These are phyloP conservation scores for Nannoperca australis DNA, from an alignment of 2,797 vertebrate species.

Conservation along the genomic window DNA sequence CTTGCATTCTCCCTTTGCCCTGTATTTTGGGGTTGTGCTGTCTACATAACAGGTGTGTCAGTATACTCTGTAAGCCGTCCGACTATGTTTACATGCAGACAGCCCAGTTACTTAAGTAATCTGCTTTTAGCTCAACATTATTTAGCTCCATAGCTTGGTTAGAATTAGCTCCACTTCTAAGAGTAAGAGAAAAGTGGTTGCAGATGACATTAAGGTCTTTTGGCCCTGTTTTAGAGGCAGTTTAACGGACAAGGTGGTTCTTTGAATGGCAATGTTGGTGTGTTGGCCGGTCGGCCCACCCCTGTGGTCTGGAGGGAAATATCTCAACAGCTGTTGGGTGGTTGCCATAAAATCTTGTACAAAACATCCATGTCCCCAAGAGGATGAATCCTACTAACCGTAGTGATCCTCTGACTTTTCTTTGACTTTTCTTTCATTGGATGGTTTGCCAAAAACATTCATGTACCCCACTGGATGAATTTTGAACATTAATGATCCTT, in stretches of 20 bases:
- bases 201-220: not conserved
- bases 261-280: not conserved
- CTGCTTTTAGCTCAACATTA: not conserved
- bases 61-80: not conserved
- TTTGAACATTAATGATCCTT: not conserved
- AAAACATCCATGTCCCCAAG: not conserved
- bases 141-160: slow-evolving; percentile 2
- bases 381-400: not conserved
- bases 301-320: too few species aligned
- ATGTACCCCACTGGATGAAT: not conserved
- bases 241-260: not conserved
- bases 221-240: not conserved
- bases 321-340: not conserved
- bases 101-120: not conserved
- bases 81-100: not conserved
- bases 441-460: not conserved
- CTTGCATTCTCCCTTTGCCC: not conserved
- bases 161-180: slow-evolving; percentile 3
- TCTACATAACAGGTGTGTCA: not conserved
- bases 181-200: slow-evolving; percentile 3
- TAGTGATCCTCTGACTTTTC: not conserved
- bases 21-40: not conserved
- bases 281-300: not conserved
- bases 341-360: not conserved
- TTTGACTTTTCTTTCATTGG: too few species aligned